Evolutionary conservation across 2,797 vertebrate species (phyloP), one percentile per base, ranked within the genome.

Genomic region (Spinibarbus caldwelli): DNA sequence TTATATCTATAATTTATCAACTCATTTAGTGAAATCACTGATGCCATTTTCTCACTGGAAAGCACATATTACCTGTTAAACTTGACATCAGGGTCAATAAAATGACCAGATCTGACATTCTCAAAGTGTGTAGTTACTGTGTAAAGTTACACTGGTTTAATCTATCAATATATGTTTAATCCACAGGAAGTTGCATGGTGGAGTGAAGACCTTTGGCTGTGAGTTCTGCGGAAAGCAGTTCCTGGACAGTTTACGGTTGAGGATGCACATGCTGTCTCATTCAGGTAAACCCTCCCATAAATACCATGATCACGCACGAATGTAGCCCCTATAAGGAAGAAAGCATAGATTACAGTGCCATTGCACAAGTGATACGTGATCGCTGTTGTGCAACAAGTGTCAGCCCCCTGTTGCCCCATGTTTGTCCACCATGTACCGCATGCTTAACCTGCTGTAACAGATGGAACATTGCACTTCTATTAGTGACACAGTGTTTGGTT

Each of bases 201-300:
- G 97, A 73, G 97, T 98, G 95, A 98, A 97, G 95, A 98, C 97
- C 0, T 98, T 98, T 5, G 97, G 97, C 92, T 99, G 98, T 12
- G 98, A 99, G 90, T 96, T 97, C 92, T 99, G 98, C 47, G 98
- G 98, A 89, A 99, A 99, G 93, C 94, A 95, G 90, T 96, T 96
- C 95, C 96, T 98, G 95, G 98, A 99, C 94, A 99, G 97, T 93
- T 95, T 99, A 93, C 95, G 98, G 54, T 97, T 99, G 85, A 95
- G 98, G 92, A 99, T 99, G 98, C 98, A 99, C 95, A 97, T 99
- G 97, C 92, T 99, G 94, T 98, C 97, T 93, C 98, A 99, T 94
- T 96, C 98, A 97, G 98, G 98, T 99, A 97, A 92, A 84, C 87
- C 66, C 86, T 87, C 89, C 68, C 79, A 57, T 41, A 62, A 54